phyloP scores from a whole-genome alignment of 1,140 invertebrate species.

The Euglossa dilemma region DNA sequence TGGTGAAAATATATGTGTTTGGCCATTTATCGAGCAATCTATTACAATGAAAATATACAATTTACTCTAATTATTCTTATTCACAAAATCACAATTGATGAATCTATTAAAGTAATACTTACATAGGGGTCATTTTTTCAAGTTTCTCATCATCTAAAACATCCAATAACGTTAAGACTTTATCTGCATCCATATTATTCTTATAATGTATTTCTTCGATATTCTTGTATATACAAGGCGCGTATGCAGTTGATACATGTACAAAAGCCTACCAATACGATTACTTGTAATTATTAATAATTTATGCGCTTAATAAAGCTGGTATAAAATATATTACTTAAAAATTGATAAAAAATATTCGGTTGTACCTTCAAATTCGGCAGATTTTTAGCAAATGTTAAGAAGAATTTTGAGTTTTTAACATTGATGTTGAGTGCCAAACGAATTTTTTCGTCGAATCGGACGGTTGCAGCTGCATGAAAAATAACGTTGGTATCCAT shows the following conservation, averaged over 20 bases:
- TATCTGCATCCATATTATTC: conserved; percentile 78
- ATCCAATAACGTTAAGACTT: conserved; percentile 79
- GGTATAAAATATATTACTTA: neutral
- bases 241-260: conserved; percentile 87
- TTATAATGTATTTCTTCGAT: conserved; percentile 86
- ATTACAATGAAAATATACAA: neutral
- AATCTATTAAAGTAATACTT: conserved; percentile 59
- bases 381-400: conserved; percentile 86
- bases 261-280: conserved; percentile 71
- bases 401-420: conserved; percentile 84
- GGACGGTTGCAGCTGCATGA: conserved; percentile 94
- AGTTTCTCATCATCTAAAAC: conserved; percentile 77
- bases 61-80: neutral
- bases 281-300: conserved; percentile 27
- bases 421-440: conserved; percentile 85
- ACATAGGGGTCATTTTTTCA: conserved; percentile 78
- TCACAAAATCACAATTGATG: neutral
- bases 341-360: neutral
- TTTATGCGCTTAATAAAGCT: neutral
- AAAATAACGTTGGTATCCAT: conserved; percentile 87
- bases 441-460: conserved; percentile 92
- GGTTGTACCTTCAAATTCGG: conserved; percentile 85
- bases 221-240: conserved; percentile 84
- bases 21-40: conserved; percentile 89
- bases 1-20: conserved; percentile 94